A percentile compares a stretch with the other conserved stretches of the same genome.
These are phyloP conservation scores for Microtus montanus DNA, from an alignment of 2,113 vertebrate genomes.

Conservation along the genomic window DNA sequence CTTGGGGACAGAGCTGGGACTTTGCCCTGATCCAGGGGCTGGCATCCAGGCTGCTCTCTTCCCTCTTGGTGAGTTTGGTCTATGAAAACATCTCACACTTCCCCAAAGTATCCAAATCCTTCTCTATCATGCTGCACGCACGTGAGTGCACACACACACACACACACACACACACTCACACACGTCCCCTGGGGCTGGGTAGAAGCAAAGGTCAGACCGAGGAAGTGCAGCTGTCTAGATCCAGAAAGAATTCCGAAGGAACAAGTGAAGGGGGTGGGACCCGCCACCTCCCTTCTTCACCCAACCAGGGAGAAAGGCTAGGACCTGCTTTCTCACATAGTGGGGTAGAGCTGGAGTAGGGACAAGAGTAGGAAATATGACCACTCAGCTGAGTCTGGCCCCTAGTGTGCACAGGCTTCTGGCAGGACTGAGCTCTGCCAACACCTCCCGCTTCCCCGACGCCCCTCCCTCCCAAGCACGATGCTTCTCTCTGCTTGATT, in stretches of 20 bases:
- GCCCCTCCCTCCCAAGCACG: conserved; percentile 64
- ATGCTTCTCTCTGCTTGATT: conserved; percentile 79
- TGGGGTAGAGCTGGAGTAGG: no score
- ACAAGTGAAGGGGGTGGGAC: background rate
- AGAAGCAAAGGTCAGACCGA: background rate
- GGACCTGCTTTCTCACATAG: background rate
- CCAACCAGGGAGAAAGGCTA: no score
- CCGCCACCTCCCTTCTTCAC: background rate
- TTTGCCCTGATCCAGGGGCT: background rate
- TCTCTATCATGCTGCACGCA: background rate
- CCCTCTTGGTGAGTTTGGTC: background rate
- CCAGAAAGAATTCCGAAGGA: no score
- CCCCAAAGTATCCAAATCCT: background rate
- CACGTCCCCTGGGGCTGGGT: no score
- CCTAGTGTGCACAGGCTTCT: background rate
- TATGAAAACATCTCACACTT: background rate
- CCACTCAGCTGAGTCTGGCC: background rate
- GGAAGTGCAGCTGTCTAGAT: background rate
- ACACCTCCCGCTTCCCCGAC: background rate
- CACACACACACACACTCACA: no score
- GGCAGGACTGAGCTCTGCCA: background rate
- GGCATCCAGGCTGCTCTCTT: background rate
- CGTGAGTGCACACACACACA: background rate
- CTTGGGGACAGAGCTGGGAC: background rate
- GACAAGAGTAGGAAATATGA: background rate